Conservation (phyloP, 2,888 invertebrate species). For the Aspidiotus destructor region DNA sequence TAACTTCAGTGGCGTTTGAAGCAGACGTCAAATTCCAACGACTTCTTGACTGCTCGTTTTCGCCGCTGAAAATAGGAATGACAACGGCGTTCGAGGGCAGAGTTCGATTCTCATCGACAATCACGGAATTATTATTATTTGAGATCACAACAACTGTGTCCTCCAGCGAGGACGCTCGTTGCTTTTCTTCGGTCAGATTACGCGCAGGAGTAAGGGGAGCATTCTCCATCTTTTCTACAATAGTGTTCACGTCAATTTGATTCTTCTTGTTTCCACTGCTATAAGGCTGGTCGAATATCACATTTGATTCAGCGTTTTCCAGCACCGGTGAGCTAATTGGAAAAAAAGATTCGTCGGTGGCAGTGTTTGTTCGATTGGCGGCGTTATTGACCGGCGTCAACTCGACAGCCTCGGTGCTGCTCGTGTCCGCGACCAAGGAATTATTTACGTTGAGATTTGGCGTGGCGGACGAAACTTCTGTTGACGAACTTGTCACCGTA, state of each 20-base stretch:
- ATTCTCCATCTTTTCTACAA: background rate
- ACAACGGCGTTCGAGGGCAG: too few relatives aligned
- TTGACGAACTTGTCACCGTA: background rate
- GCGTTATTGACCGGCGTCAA: background rate
- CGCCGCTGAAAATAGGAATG: too few relatives aligned
- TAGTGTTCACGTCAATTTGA: background rate
- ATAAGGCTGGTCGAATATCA: slow-evolving; percentile 16
- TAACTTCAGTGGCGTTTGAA: too few relatives aligned
- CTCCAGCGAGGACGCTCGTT: too few relatives aligned
- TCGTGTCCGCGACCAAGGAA: background rate
- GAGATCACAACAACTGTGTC: too few relatives aligned
- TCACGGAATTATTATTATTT: too few relatives aligned
- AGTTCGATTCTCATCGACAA: too few relatives aligned
- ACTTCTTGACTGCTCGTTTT: too few relatives aligned
- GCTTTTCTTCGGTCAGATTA: too few relatives aligned
- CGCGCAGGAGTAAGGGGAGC: too few relatives aligned
- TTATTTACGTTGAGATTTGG: background rate
- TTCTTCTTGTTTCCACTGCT: slow-evolving; percentile 7
- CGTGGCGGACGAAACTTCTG: background rate
- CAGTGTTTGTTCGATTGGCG: background rate
- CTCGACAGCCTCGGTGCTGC: background rate
- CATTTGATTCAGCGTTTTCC: slow-evolving; percentile 24
- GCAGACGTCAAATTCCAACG: too few relatives aligned
- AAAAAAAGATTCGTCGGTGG: background rate
- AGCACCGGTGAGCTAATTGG: background rate